These are phyloP conservation scores for Conus betulinus DNA, from an alignment of 1,140 invertebrate genomes.

Conservation along the genomic window DNA sequence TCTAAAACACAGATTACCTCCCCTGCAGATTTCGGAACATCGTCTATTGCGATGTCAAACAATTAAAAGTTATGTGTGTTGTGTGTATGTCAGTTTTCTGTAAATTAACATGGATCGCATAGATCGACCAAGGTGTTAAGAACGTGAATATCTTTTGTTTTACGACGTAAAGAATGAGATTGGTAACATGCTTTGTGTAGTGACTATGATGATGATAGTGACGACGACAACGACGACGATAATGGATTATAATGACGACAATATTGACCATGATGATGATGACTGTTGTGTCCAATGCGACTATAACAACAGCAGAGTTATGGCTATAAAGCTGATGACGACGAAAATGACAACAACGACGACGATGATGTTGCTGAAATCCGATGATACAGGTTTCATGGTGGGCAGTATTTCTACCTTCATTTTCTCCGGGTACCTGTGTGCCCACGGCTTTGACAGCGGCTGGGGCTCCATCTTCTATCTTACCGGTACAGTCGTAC, in stretches of 20 bases:
- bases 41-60: too few species aligned
- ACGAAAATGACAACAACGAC: neutral
- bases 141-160: too few species aligned
- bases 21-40: too few species aligned
- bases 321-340: neutral
- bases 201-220: neutral
- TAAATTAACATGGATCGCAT: too few species aligned
- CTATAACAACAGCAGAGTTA: neutral
- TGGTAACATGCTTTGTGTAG: too few species aligned
- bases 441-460: conserved; percentile 63
- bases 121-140: too few species aligned
- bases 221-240: neutral
- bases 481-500: too few species aligned
- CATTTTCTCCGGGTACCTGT: conserved; percentile 62
- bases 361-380: neutral
- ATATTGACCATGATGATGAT: neutral
- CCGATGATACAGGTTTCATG: conserved; percentile 35
- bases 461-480: too few species aligned
- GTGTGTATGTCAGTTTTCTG: too few species aligned
- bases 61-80: too few species aligned
- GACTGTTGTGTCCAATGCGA: neutral
- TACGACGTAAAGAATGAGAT: too few species aligned
- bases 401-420: conserved; percentile 58
- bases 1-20: too few species aligned
- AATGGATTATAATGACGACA: neutral